Percentiles rank a stretch among this genome's conserved stretches.
Conservation (phyloP, 2,113 vertebrate genomes). For the Papio anubis region DNA sequence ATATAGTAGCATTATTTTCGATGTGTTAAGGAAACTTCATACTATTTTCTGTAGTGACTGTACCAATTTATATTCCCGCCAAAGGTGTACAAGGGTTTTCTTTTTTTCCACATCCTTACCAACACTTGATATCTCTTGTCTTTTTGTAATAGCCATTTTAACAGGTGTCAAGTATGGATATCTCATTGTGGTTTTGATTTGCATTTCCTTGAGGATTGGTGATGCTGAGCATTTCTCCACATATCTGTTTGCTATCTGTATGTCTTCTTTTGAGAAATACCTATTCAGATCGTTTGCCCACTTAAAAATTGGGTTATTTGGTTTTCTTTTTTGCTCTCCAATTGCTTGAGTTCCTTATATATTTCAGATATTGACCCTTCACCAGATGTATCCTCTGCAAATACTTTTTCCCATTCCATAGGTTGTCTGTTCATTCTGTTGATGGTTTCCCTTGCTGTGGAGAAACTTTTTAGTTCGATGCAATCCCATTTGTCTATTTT, state of each 20-base stretch:
- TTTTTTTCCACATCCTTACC: neutral
- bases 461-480: neutral
- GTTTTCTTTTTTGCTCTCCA: neutral
- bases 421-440: neutral
- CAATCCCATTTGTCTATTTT: neutral
- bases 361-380: neutral
- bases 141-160: neutral
- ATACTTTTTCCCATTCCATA: neutral
- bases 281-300: neutral
- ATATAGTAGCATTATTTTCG: neutral
- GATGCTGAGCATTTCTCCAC: neutral
- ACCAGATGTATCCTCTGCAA: neutral
- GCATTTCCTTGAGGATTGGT: neutral
- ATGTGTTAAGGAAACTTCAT: neutral
- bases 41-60: neutral
- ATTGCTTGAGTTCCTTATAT: neutral
- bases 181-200: neutral
- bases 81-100: neutral
- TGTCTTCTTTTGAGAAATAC: neutral
- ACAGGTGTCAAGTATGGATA: neutral
- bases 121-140: neutral
- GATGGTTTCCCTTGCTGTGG: neutral
- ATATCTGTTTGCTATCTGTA: neutral
- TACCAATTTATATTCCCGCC: neutral
- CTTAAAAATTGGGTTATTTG: neutral